These are phyloP conservation scores for Hylaeus volcanicus DNA, from an alignment of 1,140 invertebrate genomes.

Conservation along the genomic window DNA sequence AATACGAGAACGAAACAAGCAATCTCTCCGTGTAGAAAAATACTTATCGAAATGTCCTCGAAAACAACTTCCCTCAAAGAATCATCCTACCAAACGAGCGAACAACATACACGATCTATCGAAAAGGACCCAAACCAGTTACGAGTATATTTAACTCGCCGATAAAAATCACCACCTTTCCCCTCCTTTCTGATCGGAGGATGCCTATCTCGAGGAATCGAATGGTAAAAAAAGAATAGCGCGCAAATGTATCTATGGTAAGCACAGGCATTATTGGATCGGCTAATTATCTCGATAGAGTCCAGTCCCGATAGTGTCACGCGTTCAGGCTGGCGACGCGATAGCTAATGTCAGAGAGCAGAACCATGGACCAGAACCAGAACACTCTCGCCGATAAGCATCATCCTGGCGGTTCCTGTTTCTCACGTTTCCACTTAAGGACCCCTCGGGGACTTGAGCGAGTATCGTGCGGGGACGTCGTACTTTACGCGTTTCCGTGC, in stretches of 20 bases:
- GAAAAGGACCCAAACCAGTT: neutral
- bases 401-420: slow-evolving; percentile 23
- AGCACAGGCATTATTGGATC: neutral
- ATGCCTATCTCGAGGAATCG: neutral
- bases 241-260: neutral
- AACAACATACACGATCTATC: neutral
- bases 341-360: slow-evolving; percentile 11
- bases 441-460: slow-evolving; percentile 18
- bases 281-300: slow-evolving; percentile 17
- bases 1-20: too few species aligned
- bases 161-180: neutral
- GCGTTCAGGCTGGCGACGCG: neutral
- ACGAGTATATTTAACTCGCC: neutral
- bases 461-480: slow-evolving; percentile 1
- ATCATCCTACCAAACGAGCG: too few species aligned
- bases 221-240: neutral
- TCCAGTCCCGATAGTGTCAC: neutral
- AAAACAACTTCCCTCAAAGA: too few species aligned
- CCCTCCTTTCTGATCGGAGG: too few species aligned
- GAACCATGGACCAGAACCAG: too few species aligned
- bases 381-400: slow-evolving; percentile 14
- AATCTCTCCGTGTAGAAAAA: too few species aligned
- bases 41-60: too few species aligned
- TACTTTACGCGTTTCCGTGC: slow-evolving; percentile 6
- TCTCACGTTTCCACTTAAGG: slow-evolving; percentile 37